Evolutionary conservation across 1,140 invertebrate species (phyloP), one percentile per base, ranked within the genome.

Genomic region (Drosophila pachea): DNA sequence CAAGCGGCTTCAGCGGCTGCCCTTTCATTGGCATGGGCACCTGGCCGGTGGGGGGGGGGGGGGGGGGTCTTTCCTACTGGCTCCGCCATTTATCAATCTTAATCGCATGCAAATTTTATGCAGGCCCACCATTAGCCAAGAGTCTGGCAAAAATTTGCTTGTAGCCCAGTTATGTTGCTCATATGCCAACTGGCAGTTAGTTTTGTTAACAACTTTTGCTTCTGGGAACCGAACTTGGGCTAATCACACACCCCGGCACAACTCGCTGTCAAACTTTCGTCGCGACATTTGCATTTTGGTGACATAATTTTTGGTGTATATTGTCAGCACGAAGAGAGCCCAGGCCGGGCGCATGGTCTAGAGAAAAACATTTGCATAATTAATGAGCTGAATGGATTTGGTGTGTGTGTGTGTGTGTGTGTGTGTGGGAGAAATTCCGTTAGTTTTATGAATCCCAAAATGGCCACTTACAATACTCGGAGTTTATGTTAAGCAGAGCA

Each of bases 41-140:
- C 4, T 9, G n/a, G n/a, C n/a, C n/a, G n/a, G n/a, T 40, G 11
- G 2, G 4, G 4, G 12, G 2, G n/a, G 12, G 40, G 5, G n/a
- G 40, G 40, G 40, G 12, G n/a, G n/a, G 14, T 1, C 12, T 5
- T 42, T 32, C 32, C 1, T 29, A n/a, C n/a, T n/a, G n/a, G 2
- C 5, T 14, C 43, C 43, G 5, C 31, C 22, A 78, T 81, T 79
- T 79, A 79, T 79, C 77, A 81, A 76, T 81, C 74, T 74, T 82
- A 81, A 81, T 81, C 70, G 62, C 67, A 81, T 81, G 78, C 74
- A 71, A 81, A 81, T 81, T 81, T 82, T 82, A 81, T 81, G 70
- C 78, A 81, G 74, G 65, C 50, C 42, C 16, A 14, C 50, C 52
- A 65, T 66, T 59, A 65, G 56, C 63, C 63, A 68, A 73, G 58